phyloP scores from a whole-genome alignment of 1,140 invertebrate genomes.

The Tetramorium alpestre region DNA sequence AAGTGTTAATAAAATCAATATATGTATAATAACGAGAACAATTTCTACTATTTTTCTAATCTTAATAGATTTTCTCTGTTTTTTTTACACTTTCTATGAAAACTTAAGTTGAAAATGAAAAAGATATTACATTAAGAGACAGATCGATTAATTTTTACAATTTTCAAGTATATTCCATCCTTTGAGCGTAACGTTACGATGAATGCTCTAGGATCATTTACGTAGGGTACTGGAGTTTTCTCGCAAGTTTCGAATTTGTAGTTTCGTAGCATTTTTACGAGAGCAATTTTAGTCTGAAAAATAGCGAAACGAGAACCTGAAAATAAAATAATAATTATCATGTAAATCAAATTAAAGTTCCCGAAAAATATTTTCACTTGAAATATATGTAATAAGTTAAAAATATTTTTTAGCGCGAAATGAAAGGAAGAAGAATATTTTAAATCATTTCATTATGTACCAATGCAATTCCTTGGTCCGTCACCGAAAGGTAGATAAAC shows the following conservation, averaged over 20 bases:
- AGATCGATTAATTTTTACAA: slow-evolving; percentile 60
- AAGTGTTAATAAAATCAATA: too few relatives aligned
- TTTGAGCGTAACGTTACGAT: slow-evolving; percentile 63
- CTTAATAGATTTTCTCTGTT: neutral
- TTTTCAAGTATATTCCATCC: slow-evolving; percentile 73
- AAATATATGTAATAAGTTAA: too few relatives aligned
- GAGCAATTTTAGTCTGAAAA: slow-evolving; percentile 84
- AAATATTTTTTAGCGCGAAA: neutral
- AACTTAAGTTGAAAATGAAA: neutral
- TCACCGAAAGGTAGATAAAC: slow-evolving; percentile 90
- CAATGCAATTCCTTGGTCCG: slow-evolving; percentile 91
- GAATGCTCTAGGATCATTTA: slow-evolving; percentile 84
- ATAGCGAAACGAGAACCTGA: slow-evolving; percentile 82
- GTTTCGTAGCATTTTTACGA: slow-evolving; percentile 82
- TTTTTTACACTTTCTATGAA: neutral
- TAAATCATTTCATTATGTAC: slow-evolving; percentile 79
- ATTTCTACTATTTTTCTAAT: neutral
- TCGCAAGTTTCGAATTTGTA: slow-evolving; percentile 78
- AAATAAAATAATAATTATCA: slow-evolving; percentile 38
- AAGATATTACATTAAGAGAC: neutral
- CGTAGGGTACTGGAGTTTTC: slow-evolving; percentile 77
- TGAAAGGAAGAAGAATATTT: neutral
- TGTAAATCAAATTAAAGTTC: neutral
- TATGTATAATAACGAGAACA: too few relatives aligned
- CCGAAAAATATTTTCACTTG: neutral